Evolutionary conservation across 2,113 vertebrate genomes (phyloP), one percentile per base, ranked within the genome.

Genomic region (Albula glossodonta): DNA sequence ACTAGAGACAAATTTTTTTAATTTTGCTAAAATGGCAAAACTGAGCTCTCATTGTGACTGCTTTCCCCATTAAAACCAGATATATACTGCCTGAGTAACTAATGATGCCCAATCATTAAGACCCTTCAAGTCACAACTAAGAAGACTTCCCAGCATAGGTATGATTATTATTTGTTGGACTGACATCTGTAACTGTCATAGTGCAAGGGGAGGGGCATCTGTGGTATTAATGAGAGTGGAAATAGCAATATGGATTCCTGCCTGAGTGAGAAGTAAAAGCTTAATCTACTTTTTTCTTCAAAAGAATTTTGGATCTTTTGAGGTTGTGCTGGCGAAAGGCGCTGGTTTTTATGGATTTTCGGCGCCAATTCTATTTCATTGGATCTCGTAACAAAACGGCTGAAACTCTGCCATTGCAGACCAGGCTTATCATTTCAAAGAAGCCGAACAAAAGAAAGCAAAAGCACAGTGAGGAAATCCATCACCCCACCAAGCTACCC

Each of bases 401-500:
- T 15, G 63, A 60, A 49, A 1, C 13, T 31, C 53, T 57, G 86
- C 52, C 79, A 56, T 53, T 19, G 51, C 84, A 52, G 85, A 80
- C 78, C 80, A 15, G 81, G 83, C 85, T 90, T 60, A 80, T 31
- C n/a, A 60, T 89, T 84, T 89, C 88, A 87, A 90, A 90, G 70
- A 13, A 56, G 84, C 74, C 52, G 48, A 11, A 77, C 81, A 84
- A 90, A 87, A 88, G 78, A 90, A 86, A 7, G 49, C 48, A 70
- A 82, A 70, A 51, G 31, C 25, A 60, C 48, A 49, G 60, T 53
- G 60, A 82, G 80, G 19, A 52, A 51, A 70, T 22, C 25, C 63
- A 31, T 12, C n/a, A 11, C 60, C 63, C 41, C 60, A 12, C 88
- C 85, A 87, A 80, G 84, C 78, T 84, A 82, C 12, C 86, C 77